These are phyloP conservation scores for Prunella strophiata DNA, from an alignment of 2,797 vertebrate genomes.

Conservation along the genomic window DNA sequence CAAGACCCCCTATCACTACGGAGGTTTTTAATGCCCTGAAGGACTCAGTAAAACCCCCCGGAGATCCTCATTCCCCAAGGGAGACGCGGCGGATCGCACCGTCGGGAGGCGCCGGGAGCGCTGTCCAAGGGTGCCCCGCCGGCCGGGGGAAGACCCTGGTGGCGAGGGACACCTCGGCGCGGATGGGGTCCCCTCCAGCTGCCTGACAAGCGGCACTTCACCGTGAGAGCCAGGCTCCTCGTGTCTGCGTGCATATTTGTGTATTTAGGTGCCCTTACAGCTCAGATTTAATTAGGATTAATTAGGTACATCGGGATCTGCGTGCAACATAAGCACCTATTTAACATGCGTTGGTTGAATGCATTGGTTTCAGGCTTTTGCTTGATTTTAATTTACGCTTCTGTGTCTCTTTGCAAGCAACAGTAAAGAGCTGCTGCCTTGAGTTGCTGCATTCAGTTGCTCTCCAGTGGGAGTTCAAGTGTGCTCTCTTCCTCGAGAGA, in stretches of 20 bases:
- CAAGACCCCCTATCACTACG: fast-evolving
- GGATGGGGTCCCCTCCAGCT: not conserved
- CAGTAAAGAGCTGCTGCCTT: not conserved
- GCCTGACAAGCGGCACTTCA: not conserved
- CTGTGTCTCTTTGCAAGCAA: not conserved
- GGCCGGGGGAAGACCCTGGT: not conserved
- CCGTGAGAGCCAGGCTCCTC: not conserved
- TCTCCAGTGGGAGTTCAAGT: not conserved
- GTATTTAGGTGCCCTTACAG: not conserved
- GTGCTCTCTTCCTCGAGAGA: not conserved
- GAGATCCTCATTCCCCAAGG: not conserved
- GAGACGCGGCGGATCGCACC: no score
- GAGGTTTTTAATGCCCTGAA: not conserved
- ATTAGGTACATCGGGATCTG: not conserved
- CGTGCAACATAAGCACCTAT: not conserved
- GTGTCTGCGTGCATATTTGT: not conserved
- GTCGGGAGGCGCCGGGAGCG: not conserved
- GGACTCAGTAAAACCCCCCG: not conserved
- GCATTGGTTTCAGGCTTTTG: not conserved
- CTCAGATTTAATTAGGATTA: conserved; percentile 19
- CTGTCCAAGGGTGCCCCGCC: no score
- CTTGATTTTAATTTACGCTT: not conserved
- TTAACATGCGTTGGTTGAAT: not conserved
- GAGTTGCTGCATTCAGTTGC: not conserved
- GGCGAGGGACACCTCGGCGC: not conserved